phyloP scores from a whole-genome alignment of 1,140 invertebrate genomes.

The Brachionus rubens region DNA sequence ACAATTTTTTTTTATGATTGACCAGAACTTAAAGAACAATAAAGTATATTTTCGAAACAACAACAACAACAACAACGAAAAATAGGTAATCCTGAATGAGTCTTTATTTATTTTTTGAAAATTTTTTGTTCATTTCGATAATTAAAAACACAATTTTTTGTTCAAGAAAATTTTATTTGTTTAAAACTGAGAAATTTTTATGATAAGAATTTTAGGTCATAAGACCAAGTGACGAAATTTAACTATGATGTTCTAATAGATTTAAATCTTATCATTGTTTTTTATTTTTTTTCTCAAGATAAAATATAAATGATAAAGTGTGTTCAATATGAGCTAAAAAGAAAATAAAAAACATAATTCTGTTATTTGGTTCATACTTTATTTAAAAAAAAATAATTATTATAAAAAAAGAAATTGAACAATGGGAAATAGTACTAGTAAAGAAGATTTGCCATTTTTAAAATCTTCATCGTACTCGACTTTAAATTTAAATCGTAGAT shows the following conservation, averaged over 20 bases:
- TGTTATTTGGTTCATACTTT: too few relatives aligned
- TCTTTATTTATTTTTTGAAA: constrained; percentile 8
- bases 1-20: too few relatives aligned
- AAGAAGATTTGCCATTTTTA: not conserved
- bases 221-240: constrained; percentile 12
- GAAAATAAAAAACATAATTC: too few relatives aligned
- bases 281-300: not conserved
- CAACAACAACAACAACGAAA: too few relatives aligned
- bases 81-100: too few relatives aligned
- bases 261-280: not conserved
- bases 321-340: constrained; percentile 19
- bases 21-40: too few relatives aligned
- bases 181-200: too few relatives aligned
- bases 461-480: constrained; percentile 39
- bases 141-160: constrained; percentile 27
- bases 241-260: constrained; percentile 31
- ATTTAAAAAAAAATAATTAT: too few relatives aligned
- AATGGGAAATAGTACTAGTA: constrained; percentile 31
- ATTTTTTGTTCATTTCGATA: not conserved
- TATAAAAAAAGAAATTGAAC: not conserved
- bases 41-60: too few relatives aligned
- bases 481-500: constrained; percentile 39
- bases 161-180: constrained; percentile 15
- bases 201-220: constrained; percentile 39
- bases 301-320: not conserved